Conservation (phyloP, 23 tunicate species). For the Clavelina lepadiformis region DNA sequence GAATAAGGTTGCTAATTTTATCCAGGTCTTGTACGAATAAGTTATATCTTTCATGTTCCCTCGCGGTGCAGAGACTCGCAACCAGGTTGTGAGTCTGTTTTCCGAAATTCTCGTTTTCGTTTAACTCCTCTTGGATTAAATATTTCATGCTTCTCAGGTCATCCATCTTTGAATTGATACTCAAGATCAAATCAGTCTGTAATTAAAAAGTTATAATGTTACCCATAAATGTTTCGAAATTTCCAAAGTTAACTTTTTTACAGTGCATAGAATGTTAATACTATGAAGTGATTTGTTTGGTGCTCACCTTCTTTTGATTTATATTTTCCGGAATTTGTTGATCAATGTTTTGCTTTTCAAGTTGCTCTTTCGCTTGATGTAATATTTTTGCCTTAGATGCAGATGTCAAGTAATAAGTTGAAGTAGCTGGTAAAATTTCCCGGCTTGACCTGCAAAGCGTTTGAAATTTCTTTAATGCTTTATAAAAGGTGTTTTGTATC, state of each 20-base stretch:
- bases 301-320: constrained; percentile 43
- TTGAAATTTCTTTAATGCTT: too few relatives aligned
- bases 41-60: constrained; percentile 55
- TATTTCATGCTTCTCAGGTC: constrained; percentile 40
- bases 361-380: constrained; percentile 42
- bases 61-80: constrained; percentile 24
- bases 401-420: constrained; percentile 44
- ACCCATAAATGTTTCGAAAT: too few relatives aligned
- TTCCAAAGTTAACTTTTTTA: too few relatives aligned
- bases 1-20: constrained; percentile 48
- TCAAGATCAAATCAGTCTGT: constrained; percentile 39
- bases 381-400: constrained; percentile 52
- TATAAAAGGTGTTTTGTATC: too few relatives aligned
- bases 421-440: constrained; percentile 33
- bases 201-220: too few relatives aligned
- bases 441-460: too few relatives aligned
- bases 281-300: too few relatives aligned
- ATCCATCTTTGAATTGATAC: constrained; percentile 34
- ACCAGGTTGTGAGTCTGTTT: constrained; percentile 12
- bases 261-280: too few relatives aligned
- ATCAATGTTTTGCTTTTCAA: constrained; percentile 17
- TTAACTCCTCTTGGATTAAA: constrained; percentile 29
- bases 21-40: constrained; percentile 61
- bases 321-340: constrained; percentile 36
- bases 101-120: constrained; percentile 58